phyloP scores from a whole-genome alignment of 2,888 invertebrate genomes.

The Entomobrya proxima region DNA sequence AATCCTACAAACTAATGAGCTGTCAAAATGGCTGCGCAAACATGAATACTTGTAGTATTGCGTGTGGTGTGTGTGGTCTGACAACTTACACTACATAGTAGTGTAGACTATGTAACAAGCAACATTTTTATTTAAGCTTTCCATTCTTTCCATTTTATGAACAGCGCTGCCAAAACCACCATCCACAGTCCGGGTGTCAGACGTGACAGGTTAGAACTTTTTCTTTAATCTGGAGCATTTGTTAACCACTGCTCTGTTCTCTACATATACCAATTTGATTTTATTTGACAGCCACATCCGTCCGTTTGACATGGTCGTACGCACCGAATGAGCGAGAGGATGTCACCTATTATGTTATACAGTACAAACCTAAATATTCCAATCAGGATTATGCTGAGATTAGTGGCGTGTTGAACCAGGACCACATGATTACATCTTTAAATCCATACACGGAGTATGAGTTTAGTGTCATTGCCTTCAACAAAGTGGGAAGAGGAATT shows the following conservation, averaged over 20 bases:
- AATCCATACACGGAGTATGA: constrained; percentile 98
- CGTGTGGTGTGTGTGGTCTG: no score
- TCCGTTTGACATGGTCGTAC: constrained; percentile 95
- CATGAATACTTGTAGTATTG: no score
- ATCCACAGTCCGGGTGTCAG: constrained; percentile 91
- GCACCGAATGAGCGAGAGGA: constrained; percentile 86
- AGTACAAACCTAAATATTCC: constrained; percentile 96
- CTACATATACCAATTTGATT: no score
- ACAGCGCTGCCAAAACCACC: constrained; percentile 94
- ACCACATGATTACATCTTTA: constrained; percentile 91
- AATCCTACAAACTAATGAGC: constrained; percentile 50
- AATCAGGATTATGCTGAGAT: constrained; percentile 95
- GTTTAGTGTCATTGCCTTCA: constrained; percentile 96
- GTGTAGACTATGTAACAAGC: neutral
- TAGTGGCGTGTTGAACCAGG: constrained; percentile 93
- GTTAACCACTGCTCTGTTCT: no score
- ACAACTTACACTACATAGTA: neutral
- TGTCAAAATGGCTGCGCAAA: constrained; percentile 23
- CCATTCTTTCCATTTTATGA: neutral
- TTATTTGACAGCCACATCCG: constrained; percentile 94
- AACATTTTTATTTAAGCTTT: constrained; percentile 1
- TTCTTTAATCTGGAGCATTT: no score
- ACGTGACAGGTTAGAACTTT: no score
- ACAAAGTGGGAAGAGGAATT: constrained; percentile 94
- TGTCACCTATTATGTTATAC: constrained; percentile 96